Percentiles rank a stretch among this genome's conserved stretches.
These are phyloP conservation scores for Trogon surrucura DNA, from an alignment of 2,113 vertebrate species.

Conservation along the genomic window DNA sequence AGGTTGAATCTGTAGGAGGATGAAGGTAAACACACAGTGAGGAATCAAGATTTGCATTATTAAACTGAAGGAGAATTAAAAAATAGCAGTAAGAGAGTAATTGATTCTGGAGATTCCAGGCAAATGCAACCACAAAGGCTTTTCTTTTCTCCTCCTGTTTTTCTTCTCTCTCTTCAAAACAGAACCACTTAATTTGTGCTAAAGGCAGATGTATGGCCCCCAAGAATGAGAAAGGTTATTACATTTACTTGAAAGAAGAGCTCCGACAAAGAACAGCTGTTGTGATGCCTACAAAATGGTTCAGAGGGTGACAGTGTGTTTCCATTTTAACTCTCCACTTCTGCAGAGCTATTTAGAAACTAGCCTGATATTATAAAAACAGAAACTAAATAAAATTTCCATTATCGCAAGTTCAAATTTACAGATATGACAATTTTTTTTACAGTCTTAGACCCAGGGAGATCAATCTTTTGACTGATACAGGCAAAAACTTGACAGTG, in stretches of 20 bases:
- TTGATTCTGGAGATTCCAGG: slow-evolving; percentile 42
- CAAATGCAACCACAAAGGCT: slow-evolving; percentile 44
- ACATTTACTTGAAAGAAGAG: neutral
- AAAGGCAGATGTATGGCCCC: neutral
- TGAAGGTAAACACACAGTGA: slow-evolving; percentile 7
- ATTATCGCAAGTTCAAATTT: neutral
- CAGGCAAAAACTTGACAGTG: neutral
- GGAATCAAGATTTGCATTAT: slow-evolving; percentile 57
- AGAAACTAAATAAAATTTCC: neutral
- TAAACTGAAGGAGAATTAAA: slow-evolving; percentile 43
- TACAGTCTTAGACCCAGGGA: neutral
- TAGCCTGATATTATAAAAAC: neutral
- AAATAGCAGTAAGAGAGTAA: slow-evolving; percentile 11
- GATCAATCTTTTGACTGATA: neutral
- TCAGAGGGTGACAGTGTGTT: neutral
- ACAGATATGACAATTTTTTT: neutral
- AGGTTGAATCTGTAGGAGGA: slow-evolving; percentile 43
- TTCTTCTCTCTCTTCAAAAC: slow-evolving; percentile 3
- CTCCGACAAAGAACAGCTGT: neutral
- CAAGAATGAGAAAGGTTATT: neutral
- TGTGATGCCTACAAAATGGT: neutral
- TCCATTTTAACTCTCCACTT: neutral
- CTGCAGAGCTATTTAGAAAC: neutral
- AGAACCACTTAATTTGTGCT: slow-evolving; percentile 24
- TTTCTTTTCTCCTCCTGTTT: slow-evolving; percentile 22